phyloP scores from a whole-genome alignment of 2,888 invertebrate genomes.

The Eupsilia transversa region DNA sequence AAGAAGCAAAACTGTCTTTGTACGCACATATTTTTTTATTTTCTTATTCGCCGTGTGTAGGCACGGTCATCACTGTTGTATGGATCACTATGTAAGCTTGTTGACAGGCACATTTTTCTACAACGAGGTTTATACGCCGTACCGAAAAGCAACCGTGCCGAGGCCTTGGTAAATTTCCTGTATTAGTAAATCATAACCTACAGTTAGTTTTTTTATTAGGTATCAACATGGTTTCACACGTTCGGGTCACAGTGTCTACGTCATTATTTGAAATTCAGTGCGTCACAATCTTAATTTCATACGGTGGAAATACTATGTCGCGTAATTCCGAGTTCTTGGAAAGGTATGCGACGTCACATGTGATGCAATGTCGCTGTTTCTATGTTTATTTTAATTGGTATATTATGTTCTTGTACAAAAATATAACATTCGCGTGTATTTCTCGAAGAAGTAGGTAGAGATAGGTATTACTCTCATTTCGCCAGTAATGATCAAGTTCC shows the following conservation, averaged over 20 bases:
- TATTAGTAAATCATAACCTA: too few species aligned
- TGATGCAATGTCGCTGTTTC: too few species aligned
- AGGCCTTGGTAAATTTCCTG: too few species aligned
- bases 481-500: background rate
- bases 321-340: background rate
- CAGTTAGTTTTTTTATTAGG: background rate
- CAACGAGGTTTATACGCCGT: too few species aligned
- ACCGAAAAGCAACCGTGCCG: too few species aligned
- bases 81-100: too few species aligned
- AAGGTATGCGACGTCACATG: conserved; percentile 4
- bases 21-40: too few species aligned
- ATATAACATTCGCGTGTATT: background rate
- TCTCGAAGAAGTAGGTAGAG: background rate
- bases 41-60: too few species aligned
- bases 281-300: background rate
- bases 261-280: background rate
- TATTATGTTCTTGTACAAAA: background rate
- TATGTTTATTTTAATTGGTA: background rate
- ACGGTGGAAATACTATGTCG: background rate
- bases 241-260: background rate
- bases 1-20: too few species aligned
- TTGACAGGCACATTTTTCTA: too few species aligned
- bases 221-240: background rate
- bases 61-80: too few species aligned
- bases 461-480: background rate